These are phyloP conservation scores for Listrodromus nycthemerus DNA, from an alignment of 2,888 invertebrate species.

Conservation along the genomic window DNA sequence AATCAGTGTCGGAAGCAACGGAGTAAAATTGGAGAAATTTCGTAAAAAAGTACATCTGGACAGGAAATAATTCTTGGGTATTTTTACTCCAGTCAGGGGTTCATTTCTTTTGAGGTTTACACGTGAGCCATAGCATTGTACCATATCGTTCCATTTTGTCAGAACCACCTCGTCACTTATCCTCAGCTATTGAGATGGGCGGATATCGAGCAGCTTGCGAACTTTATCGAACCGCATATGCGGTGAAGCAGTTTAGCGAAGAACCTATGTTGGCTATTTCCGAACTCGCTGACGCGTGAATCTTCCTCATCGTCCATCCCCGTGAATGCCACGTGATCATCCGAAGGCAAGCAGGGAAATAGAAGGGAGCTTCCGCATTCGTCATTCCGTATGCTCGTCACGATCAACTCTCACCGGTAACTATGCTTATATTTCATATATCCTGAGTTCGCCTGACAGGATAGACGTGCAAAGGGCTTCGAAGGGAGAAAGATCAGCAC, in stretches of 20 bases:
- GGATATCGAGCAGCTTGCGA: neutral
- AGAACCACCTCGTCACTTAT: neutral
- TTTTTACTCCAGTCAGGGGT: neutral
- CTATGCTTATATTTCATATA: slow-evolving; percentile 45
- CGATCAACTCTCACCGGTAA: slow-evolving; percentile 43
- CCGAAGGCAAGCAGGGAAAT: slow-evolving; percentile 10
- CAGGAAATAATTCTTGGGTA: too few species aligned
- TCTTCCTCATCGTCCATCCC: slow-evolving; percentile 20
- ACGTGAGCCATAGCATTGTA: neutral
- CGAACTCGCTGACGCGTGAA: slow-evolving; percentile 32
- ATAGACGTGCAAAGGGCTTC: slow-evolving; percentile 27
- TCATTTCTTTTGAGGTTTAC: neutral
- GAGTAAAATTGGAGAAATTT: too few species aligned
- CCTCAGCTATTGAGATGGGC: slow-evolving; percentile 5
- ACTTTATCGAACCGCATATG: neutral
- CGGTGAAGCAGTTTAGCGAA: slow-evolving; percentile 23
- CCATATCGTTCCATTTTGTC: neutral
- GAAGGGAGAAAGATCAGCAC: slow-evolving; percentile 51
- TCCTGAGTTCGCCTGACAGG: slow-evolving; percentile 23
- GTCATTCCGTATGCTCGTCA: slow-evolving; percentile 67
- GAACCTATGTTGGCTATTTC: slow-evolving; percentile 3
- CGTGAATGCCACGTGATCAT: slow-evolving; percentile 12
- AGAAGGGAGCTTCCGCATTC: slow-evolving; percentile 48
- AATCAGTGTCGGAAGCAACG: too few species aligned
- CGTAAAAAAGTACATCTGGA: too few species aligned